A percentile compares a stretch with the other conserved stretches of the same genome.
phyloP scores from a whole-genome alignment of 2,888 invertebrate species.

The Polymixis flavicincta region DNA sequence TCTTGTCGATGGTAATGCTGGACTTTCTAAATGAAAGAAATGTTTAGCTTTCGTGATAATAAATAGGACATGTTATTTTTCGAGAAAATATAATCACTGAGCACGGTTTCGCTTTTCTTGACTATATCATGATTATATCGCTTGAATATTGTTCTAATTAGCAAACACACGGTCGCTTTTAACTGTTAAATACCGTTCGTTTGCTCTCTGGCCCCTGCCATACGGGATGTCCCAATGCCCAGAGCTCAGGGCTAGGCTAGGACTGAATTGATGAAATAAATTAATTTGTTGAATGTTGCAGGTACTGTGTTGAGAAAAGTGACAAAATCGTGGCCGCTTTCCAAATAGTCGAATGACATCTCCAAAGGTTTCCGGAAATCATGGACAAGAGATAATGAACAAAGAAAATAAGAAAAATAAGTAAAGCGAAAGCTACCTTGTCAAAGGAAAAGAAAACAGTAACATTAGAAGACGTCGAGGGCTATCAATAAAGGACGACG shows the following conservation, averaged over 20 bases:
- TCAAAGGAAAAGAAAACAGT: slow-evolving; percentile 12
- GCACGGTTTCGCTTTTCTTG: not conserved
- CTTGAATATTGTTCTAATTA: slow-evolving; percentile 8
- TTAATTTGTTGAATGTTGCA: not conserved
- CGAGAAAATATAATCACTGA: not conserved
- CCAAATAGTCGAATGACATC: not conserved
- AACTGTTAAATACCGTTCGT: not conserved
- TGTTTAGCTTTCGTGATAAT: not conserved
- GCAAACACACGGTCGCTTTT: not conserved
- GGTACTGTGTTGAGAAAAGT: not conserved
- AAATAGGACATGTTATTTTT: not conserved
- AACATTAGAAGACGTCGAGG: not conserved
- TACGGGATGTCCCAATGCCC: not conserved
- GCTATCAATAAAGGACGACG: not conserved
- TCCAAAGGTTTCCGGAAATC: not conserved
- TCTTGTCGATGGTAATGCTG: slow-evolving; percentile 2
- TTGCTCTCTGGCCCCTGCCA: slow-evolving; percentile 1
- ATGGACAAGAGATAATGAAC: not conserved
- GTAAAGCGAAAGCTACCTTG: not conserved
- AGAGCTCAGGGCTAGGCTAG: no score
- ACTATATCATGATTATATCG: not conserved
- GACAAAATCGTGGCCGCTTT: not conserved
- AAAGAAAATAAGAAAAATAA: not conserved
- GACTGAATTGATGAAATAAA: not conserved
- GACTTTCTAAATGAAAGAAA: slow-evolving; percentile 7